Base-by-base conservation (phyloP, 2,888 invertebrate species). In the Drosophila mayaguana region DNA sequence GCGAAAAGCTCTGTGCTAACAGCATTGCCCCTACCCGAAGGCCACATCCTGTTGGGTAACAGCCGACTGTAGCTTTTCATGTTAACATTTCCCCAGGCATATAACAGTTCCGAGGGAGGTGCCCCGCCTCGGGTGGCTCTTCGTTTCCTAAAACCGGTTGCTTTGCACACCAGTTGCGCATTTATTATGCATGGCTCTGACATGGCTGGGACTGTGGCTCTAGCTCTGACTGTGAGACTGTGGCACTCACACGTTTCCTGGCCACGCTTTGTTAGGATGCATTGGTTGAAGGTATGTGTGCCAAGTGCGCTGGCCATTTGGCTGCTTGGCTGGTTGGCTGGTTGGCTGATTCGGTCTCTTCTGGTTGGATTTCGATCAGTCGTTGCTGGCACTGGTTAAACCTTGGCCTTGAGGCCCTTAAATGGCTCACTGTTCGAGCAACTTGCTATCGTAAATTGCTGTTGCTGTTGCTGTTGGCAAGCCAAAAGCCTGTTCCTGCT, bases 321-420 rank as follows among this genome's bases (percentile, higher is more conserved):
- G 50, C 55, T 64, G 75, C 16, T n/a, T 22, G 34, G 42, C 60
- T 48, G 50, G 51, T 63, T 50, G 28, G 28, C 22, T 22, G 14
- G 8, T 36, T 28, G 28, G 8, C 22, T 38, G 14, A 14, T 36
- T 53, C 22, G 42, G 42, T 43, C 55, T 54, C 64, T 55, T 70
- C 64, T 43, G 64, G 50, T 66, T 63, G 71, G 78, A 73, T 83
- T 80, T 66, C 65, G 87, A 83, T 81, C 79, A 79, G 73, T 54
- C 38, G 38, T 48, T 55, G 51, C 62, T 63, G 54, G 46, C 71
- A 57, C 43, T 68, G 64, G 75, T 75, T 80, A 90, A 91, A 91
- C 90, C 91, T 90, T 90, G 90, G 90, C 90, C 90, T 90, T 90
- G 90, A 91, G 86, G 90, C 91, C 90, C 90, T 90, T 90, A 90